A percentile compares a stretch with the other conserved stretches of the same genome.
Evolutionary conservation across 2,888 invertebrate genomes (phyloP).

Genomic region (Drosophila multiciliata): DNA sequence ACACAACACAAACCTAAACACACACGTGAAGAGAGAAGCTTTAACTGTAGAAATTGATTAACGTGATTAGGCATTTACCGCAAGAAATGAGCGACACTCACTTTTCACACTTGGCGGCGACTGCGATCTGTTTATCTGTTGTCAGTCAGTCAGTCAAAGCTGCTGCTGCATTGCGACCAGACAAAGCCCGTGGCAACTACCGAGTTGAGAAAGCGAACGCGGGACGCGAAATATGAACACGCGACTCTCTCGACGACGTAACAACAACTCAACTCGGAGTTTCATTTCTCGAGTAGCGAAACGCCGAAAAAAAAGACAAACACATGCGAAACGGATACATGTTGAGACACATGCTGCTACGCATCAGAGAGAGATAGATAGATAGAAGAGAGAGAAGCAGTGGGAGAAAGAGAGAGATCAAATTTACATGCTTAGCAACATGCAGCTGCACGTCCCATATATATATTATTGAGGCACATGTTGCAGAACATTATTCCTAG

Average conservation of each 20-base stretch:
- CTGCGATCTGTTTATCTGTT: conserved; percentile 43
- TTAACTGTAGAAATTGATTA: conserved; percentile 37
- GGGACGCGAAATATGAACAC: conserved; percentile 55
- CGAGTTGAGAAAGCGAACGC: conserved; percentile 50
- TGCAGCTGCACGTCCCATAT: not conserved
- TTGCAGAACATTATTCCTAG: conserved; percentile 17
- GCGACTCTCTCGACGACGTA: conserved; percentile 61
- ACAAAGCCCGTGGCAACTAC: conserved; percentile 61
- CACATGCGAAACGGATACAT: conserved; percentile 27
- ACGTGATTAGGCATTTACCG: conserved; percentile 34
- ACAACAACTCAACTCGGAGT: conserved; percentile 62
- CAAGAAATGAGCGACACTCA: conserved; percentile 38
- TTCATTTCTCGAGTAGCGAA: conserved; percentile 27
- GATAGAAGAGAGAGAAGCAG: not conserved
- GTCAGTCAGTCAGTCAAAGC: conserved; percentile 51
- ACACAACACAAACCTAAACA: conserved; percentile 2
- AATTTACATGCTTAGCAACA: conserved; percentile 30
- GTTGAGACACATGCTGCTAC: conserved; percentile 48
- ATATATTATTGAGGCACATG: conserved; percentile 34
- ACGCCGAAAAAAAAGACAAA: conserved; percentile 13
- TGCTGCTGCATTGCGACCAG: conserved; percentile 51
- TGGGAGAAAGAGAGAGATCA: not conserved
- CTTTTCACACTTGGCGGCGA: conserved; percentile 47
- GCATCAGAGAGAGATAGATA: conserved; percentile 1
- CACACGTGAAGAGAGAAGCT: conserved; percentile 29